These are phyloP conservation scores for Sinosuthora webbiana DNA, from an alignment of 2,113 vertebrate species.

Conservation along the genomic window DNA sequence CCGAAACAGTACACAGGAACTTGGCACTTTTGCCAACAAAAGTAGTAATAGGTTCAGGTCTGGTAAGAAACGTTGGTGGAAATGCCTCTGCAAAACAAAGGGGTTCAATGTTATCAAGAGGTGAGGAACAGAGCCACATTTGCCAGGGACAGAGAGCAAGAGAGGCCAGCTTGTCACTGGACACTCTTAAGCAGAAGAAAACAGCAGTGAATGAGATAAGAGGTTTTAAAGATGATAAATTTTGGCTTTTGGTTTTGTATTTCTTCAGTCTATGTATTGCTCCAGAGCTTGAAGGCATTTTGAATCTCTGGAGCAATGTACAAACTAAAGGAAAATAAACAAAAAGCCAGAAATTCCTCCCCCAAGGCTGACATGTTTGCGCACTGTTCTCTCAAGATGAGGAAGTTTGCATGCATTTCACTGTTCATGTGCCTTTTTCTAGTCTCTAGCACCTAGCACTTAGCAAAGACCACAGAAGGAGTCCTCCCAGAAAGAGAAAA, in stretches of 20 bases:
- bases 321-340: background rate
- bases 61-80: slow-evolving; percentile 91
- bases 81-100: slow-evolving; percentile 94
- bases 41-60: slow-evolving; percentile 90
- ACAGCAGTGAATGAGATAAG: background rate
- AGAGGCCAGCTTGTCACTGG: background rate
- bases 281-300: background rate
- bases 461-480: background rate
- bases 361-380: background rate
- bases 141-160: slow-evolving; percentile 1
- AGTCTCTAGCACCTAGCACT: background rate
- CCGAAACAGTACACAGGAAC: slow-evolving; percentile 89
- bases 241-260: background rate
- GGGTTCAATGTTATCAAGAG: slow-evolving; percentile 49
- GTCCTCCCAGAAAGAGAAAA: background rate
- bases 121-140: background rate
- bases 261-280: background rate
- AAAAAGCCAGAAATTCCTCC: background rate
- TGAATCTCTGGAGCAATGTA: background rate
- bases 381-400: background rate
- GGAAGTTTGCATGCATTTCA: background rate
- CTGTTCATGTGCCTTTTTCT: background rate
- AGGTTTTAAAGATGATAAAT: background rate
- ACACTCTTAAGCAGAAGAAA: background rate
- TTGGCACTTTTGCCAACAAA: slow-evolving; percentile 90